Evolutionary conservation across 2,797 vertebrate genomes (phyloP).

Genomic region (Scarus forsteni): DNA sequence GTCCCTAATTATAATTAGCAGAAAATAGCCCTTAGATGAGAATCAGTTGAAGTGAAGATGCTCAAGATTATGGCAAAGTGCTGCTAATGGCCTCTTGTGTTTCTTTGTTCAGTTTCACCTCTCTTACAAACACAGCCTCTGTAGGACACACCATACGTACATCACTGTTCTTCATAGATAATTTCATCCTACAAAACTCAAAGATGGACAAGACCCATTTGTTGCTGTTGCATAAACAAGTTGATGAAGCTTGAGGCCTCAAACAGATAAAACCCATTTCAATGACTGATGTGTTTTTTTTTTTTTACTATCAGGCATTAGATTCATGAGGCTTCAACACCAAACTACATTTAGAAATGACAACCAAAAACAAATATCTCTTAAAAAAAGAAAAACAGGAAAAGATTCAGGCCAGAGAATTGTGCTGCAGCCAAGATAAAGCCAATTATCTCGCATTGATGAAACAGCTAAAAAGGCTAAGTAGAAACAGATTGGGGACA

Average conservation of each 20-base stretch:
- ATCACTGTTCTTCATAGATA: conserved; percentile 45
- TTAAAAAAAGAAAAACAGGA: not conserved
- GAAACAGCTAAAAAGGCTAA: conserved; percentile 28
- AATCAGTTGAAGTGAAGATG: conserved; percentile 55
- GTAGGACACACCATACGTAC: conserved; percentile 37
- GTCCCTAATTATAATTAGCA: conserved; percentile 13
- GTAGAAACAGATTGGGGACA: conserved; percentile 34
- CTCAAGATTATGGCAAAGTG: conserved; percentile 65
- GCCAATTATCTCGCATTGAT: conserved; percentile 18
- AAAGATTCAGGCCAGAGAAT: conserved; percentile 7
- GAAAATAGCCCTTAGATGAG: conserved; percentile 45
- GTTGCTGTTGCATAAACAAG: not conserved
- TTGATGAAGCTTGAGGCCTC: conserved; percentile 12
- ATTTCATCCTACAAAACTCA: conserved; percentile 15
- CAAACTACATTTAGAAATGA: not conserved
- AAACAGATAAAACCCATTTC: conserved; percentile 9
- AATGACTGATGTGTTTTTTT: not conserved
- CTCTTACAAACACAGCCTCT: conserved; percentile 35
- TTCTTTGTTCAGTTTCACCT: conserved; percentile 62
- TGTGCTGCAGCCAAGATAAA: conserved; percentile 21
- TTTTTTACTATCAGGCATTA: not conserved
- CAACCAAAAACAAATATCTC: conserved; percentile 21
- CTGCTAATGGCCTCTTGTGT: conserved; percentile 68
- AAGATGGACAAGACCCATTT: too few relatives aligned
- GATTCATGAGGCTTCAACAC: too few relatives aligned